Conservation (phyloP, 2,888 invertebrate species). For the Hyposoter dolosus region DNA sequence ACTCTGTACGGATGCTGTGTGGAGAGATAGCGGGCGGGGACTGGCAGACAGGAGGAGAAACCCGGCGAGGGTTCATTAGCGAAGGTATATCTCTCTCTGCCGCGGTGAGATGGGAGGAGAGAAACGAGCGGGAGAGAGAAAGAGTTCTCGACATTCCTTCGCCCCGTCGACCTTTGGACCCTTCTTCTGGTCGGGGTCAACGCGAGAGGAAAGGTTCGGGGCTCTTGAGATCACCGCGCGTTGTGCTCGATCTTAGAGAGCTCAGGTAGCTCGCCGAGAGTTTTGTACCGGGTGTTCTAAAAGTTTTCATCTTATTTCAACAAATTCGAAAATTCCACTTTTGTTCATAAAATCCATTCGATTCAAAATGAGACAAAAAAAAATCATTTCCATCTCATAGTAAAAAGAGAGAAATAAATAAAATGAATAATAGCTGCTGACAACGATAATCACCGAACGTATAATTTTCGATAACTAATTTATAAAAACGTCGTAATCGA, state of each 20-base stretch:
- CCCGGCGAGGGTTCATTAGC: conserved; percentile 80
- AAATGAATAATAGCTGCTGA: neutral
- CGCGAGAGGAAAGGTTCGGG: conserved; percentile 66
- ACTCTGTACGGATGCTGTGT: conserved; percentile 62
- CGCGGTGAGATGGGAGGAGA: conserved; percentile 67
- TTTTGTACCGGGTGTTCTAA: conserved; percentile 58
- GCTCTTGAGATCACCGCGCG: conserved; percentile 62
- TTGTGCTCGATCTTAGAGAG: conserved; percentile 46
- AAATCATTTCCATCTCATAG: neutral
- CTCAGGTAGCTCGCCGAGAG: conserved; percentile 60
- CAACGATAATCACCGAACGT: neutral
- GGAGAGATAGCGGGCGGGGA: conserved; percentile 60
- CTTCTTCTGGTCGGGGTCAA: conserved; percentile 75
- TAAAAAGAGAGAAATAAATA: neutral
- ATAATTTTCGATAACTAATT: conserved; percentile 10
- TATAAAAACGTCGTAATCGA: neutral
- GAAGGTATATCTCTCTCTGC: conserved; percentile 71
- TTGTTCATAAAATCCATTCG: neutral
- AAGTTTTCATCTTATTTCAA: conserved; percentile 40
- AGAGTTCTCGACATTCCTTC: conserved; percentile 80
- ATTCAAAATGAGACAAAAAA: neutral
- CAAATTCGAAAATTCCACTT: neutral
- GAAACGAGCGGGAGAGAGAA: conserved; percentile 73
- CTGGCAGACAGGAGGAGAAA: conserved; percentile 67
- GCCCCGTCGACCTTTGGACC: conserved; percentile 80